Base-by-base conservation (phyloP, 2,888 invertebrate genomes). In the Eudasyphora cyanicolor region DNA sequence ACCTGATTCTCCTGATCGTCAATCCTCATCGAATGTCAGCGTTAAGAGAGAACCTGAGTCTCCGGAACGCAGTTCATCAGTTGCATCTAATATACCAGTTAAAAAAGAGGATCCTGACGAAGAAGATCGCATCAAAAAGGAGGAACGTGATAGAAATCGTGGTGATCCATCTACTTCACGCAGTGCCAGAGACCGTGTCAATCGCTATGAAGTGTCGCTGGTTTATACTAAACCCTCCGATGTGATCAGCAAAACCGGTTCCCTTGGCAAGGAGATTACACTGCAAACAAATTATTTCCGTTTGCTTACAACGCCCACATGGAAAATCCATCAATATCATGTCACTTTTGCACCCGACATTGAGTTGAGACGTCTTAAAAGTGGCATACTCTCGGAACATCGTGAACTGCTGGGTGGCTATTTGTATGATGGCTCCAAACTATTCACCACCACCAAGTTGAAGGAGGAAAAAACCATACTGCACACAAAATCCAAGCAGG, bases 331-430 rank as follows among this genome's bases (percentile, higher is more conserved):
- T 84, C 96, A 96, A 82, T 97, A 97, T 89, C 93, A 94, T 27
- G 96, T 97, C 0, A 95, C 95, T 86, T 94, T 96, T 85, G 89
- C 92, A 0, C 97, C 97, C 0, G 94, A 94, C 0, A 95, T 96
- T 85, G 96, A 97, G 86, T 91, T 93, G 27, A 95, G 95, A 0
- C 89, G 90, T 0, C 91, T 95, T 0, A 94, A 95, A 0, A 95
- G 95, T 88, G 93, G 92, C 0, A 90, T 97, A 5, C 86, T 97
- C 1, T 92, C 93, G 2, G 89, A 93, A 0, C 95, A 96, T 85
- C 92, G 93, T 24, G 91, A 92, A 0, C 89, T 87, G 0, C 88
- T 96, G 6, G 95, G 95, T 0, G 95, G 95, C 0, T 96, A 95
- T 86, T 90, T 97, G 0, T 97, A 96, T 90, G 97, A 97, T 91